Conservation (phyloP, 2,113 vertebrate genomes). For the Euleptes europaea region DNA sequence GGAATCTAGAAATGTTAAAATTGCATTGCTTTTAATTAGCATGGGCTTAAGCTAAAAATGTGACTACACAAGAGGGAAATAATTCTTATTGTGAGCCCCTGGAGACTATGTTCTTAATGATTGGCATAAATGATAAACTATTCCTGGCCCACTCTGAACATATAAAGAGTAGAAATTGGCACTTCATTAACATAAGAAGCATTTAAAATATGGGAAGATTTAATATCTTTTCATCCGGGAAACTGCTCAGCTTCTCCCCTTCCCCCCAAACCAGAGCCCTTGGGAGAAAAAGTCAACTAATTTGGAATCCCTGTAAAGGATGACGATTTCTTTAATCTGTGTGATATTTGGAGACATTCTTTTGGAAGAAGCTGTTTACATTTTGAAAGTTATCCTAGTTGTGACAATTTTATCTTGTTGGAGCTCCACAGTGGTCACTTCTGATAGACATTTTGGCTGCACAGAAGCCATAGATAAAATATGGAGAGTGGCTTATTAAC, state of each 20-base stretch:
- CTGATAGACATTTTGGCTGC: slow-evolving; percentile 18
- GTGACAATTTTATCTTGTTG: background rate
- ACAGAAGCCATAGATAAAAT: slow-evolving; percentile 37
- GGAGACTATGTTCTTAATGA: background rate
- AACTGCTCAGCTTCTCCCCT: background rate
- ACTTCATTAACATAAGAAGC: background rate
- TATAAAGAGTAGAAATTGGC: background rate
- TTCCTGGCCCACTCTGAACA: background rate
- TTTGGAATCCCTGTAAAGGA: background rate
- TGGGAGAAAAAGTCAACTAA: background rate
- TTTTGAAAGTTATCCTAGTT: background rate
- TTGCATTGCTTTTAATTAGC: slow-evolving; percentile 32
- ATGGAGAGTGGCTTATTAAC: slow-evolving; percentile 54
- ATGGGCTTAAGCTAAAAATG: slow-evolving; percentile 10
- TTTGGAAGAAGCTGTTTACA: background rate
- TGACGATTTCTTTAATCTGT: background rate
- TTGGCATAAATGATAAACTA: background rate
- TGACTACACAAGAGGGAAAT: slow-evolving; percentile 26
- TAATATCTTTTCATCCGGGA: slow-evolving; percentile 30
- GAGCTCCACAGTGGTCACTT: slow-evolving; percentile 17
- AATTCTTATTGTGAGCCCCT: background rate
- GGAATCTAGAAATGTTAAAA: background rate
- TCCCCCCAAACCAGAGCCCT: background rate
- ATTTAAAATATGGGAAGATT: background rate
- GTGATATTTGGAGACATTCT: background rate